These are phyloP conservation scores for Sandelia bainsii DNA, from an alignment of 2,797 vertebrate species.

Conservation along the genomic window DNA sequence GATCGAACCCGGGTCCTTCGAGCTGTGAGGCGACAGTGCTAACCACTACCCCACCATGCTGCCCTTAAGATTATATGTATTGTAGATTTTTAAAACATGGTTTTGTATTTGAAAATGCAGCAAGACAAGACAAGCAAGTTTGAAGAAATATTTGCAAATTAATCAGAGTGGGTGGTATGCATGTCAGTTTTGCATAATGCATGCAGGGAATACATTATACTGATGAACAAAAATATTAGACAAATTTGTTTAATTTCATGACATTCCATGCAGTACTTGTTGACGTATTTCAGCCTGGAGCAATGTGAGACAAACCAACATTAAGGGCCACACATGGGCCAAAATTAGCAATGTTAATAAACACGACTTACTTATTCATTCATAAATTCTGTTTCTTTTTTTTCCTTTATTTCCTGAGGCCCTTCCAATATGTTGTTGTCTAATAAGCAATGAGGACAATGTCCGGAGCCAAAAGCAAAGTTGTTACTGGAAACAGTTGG, in stretches of 20 bases:
- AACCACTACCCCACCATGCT: too few species aligned
- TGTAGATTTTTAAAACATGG: too few species aligned
- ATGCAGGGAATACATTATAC: too few species aligned
- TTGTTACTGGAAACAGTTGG: slow-evolving; percentile 75
- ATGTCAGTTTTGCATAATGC: too few species aligned
- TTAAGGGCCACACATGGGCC: not conserved
- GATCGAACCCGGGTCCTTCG: too few species aligned
- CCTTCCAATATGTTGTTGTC: slow-evolving; percentile 62
- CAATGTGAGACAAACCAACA: not conserved
- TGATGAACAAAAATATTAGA: too few species aligned
- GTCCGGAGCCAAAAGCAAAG: slow-evolving; percentile 61
- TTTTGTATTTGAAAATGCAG: too few species aligned
- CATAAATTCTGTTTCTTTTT: slow-evolving; percentile 8
- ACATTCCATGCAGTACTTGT: not conserved
- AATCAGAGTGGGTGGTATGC: too few species aligned
- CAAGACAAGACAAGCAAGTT: too few species aligned
- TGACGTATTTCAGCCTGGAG: slow-evolving; percentile 7
- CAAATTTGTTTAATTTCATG: not conserved
- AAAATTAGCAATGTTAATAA: slow-evolving; percentile 40
- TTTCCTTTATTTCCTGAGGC: slow-evolving; percentile 11
- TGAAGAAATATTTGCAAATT: too few species aligned
- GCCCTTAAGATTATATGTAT: too few species aligned
- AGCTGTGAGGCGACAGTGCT: too few species aligned
- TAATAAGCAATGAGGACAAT: slow-evolving; percentile 59
- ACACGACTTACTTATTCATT: slow-evolving; percentile 45